These are phyloP conservation scores for Arremon aurantiirostris DNA, from an alignment of 2,797 vertebrate genomes.

Conservation along the genomic window DNA sequence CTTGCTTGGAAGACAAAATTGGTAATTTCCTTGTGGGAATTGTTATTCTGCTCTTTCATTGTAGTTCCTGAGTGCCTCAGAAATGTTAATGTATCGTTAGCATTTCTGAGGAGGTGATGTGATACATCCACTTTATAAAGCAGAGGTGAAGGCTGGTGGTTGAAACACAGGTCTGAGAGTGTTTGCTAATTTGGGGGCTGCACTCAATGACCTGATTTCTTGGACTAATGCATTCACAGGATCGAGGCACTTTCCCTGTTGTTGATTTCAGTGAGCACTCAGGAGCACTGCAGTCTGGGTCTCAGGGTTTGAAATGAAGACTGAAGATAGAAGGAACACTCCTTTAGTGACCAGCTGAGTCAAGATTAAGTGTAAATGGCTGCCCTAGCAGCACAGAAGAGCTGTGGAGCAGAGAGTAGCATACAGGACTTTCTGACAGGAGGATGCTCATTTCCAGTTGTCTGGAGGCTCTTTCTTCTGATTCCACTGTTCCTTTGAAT, in stretches of 20 bases:
- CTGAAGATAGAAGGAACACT: background rate
- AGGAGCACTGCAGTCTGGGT: background rate
- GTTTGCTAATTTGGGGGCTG: background rate
- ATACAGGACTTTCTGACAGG: background rate
- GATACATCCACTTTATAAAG: background rate
- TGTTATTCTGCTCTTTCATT: background rate
- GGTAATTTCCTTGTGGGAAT: background rate
- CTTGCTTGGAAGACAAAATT: constrained; percentile 8
- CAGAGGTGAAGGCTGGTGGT: background rate
- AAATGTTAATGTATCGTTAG: background rate
- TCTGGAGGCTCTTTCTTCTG: background rate
- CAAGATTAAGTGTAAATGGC: background rate
- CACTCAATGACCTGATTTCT: background rate
- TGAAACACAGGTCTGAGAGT: background rate
- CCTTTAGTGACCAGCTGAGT: background rate
- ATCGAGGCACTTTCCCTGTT: background rate
- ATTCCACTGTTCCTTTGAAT: background rate
- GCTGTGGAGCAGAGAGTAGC: background rate
- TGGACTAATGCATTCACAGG: background rate
- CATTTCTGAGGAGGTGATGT: background rate
- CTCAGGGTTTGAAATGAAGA: background rate
- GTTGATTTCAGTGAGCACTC: background rate
- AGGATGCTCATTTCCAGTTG: background rate
- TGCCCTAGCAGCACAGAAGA: background rate
- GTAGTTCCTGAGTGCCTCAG: background rate